A percentile compares a stretch with the other conserved stretches of the same genome.
Evolutionary conservation across 2,113 vertebrate species (phyloP).

Genomic region (Synchiropus splendidus): DNA sequence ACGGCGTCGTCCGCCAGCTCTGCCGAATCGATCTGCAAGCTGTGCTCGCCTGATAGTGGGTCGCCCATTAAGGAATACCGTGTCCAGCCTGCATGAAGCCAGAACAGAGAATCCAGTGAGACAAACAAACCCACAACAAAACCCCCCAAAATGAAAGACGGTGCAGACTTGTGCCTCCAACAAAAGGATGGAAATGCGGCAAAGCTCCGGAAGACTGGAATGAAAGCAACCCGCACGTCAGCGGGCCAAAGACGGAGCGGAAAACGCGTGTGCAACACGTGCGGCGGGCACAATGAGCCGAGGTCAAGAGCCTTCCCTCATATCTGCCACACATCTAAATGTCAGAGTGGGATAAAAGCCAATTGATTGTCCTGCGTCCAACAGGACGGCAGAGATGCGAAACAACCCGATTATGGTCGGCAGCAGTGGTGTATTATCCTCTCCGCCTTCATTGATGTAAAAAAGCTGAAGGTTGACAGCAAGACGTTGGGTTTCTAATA

Average conservation of each 20-base stretch:
- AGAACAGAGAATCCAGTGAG: conserved; percentile 34
- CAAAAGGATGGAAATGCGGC: conserved; percentile 38
- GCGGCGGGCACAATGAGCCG: conserved; percentile 45
- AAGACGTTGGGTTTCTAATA: conserved; percentile 50
- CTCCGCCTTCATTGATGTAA: conserved; percentile 53
- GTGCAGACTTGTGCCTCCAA: conserved; percentile 39
- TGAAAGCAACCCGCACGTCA: conserved; percentile 35
- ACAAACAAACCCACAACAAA: conserved; percentile 41
- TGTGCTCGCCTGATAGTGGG: conserved; percentile 75
- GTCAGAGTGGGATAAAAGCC: conserved; percentile 59
- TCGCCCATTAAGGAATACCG: conserved; percentile 82
- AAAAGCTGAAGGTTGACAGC: conserved; percentile 40
- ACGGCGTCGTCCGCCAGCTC: conserved; percentile 79
- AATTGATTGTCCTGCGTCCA: conserved; percentile 64
- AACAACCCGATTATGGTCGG: conserved; percentile 62
- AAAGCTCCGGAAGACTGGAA: conserved; percentile 37
- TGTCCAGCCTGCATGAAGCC: conserved; percentile 73
- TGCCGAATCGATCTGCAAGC: conserved; percentile 77
- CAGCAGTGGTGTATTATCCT: conserved; percentile 25
- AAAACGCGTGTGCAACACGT: conserved; percentile 45
- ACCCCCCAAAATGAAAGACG: conserved; percentile 30
- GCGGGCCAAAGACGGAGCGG: conserved; percentile 21
- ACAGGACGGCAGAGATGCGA: conserved; percentile 62
- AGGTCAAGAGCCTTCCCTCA: conserved; percentile 47
- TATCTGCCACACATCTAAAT: conserved; percentile 57